Conservation (phyloP, 2,797 vertebrate species). For the Hylomyscus alleni region DNA sequence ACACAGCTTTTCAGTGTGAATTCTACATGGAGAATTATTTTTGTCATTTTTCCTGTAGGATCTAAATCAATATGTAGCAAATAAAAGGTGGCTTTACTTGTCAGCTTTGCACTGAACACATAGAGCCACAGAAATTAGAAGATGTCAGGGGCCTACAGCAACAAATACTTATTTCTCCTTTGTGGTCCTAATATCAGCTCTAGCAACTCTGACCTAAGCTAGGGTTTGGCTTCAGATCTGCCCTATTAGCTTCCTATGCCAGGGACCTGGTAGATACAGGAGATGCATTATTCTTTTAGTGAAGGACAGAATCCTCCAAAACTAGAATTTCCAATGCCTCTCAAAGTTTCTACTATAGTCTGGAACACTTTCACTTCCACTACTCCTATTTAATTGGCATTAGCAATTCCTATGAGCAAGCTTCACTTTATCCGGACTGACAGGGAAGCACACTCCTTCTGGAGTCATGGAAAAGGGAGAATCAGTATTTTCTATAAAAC, state of each 20-base stretch:
- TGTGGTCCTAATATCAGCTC: not conserved
- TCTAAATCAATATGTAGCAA: slow-evolving; percentile 26
- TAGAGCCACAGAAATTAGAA: not conserved
- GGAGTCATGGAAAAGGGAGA: not conserved
- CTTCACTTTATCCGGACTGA: not conserved
- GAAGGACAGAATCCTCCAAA: not conserved
- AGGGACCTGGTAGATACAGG: not conserved
- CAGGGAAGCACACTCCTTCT: not conserved
- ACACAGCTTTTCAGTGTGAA: slow-evolving; percentile 18
- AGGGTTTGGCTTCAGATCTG: not conserved
- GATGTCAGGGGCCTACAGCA: not conserved
- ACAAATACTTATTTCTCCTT: slow-evolving; percentile 30
- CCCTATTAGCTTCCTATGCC: not conserved
- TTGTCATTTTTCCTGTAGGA: slow-evolving; percentile 14
- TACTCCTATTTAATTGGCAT: not conserved
- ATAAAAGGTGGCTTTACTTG: not conserved
- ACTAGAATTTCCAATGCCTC: not conserved
- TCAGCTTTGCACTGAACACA: slow-evolving; percentile 40
- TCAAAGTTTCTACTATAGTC: slow-evolving; percentile 23
- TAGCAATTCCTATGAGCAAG: slow-evolving; percentile 35
- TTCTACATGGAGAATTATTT: not conserved
- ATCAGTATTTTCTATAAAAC: slow-evolving; percentile 49
- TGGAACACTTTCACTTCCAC: not conserved
- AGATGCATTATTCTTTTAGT: not conserved
- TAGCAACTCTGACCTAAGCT: not conserved